A percentile compares a stretch with the other conserved stretches of the same genome.
These are phyloP conservation scores for Danaus melanippus DNA, from an alignment of 1,140 invertebrate species.

Conservation along the genomic window DNA sequence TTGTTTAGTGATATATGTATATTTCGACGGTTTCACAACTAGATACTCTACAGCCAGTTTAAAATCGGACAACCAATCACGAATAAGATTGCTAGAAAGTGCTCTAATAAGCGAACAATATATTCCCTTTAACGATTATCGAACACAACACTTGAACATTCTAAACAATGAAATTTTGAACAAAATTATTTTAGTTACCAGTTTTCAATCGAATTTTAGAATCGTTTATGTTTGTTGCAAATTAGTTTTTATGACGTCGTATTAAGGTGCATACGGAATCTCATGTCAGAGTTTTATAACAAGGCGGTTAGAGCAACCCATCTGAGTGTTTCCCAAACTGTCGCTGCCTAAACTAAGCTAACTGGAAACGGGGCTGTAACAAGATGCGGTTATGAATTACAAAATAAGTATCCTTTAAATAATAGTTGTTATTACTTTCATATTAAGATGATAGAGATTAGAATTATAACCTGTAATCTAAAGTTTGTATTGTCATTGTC, in stretches of 20 bases:
- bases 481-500: too few species aligned
- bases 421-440: not conserved
- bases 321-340: slow-evolving; percentile 28
- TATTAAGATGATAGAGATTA: too few species aligned
- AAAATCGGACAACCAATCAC: too few species aligned
- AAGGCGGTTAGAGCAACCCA: slow-evolving; percentile 18
- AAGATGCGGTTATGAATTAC: not conserved
- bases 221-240: slow-evolving; percentile 6
- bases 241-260: slow-evolving; percentile 2
- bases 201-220: slow-evolving; percentile 5
- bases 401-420: slow-evolving; percentile 5
- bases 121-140: slow-evolving; percentile 1
- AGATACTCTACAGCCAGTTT: too few species aligned
- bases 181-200: slow-evolving; percentile 3
- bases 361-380: slow-evolving; percentile 16
- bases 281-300: slow-evolving; percentile 21
- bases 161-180: not conserved
- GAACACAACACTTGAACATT: not conserved
- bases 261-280: slow-evolving; percentile 3
- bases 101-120: too few species aligned
- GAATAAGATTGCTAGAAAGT: too few species aligned
- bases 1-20: too few species aligned
- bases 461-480: too few species aligned
- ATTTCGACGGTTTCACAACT: too few species aligned
- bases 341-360: slow-evolving; percentile 27